phyloP scores from a whole-genome alignment of 2,797 vertebrate genomes.

The Brachyrhaphis roseni region DNA sequence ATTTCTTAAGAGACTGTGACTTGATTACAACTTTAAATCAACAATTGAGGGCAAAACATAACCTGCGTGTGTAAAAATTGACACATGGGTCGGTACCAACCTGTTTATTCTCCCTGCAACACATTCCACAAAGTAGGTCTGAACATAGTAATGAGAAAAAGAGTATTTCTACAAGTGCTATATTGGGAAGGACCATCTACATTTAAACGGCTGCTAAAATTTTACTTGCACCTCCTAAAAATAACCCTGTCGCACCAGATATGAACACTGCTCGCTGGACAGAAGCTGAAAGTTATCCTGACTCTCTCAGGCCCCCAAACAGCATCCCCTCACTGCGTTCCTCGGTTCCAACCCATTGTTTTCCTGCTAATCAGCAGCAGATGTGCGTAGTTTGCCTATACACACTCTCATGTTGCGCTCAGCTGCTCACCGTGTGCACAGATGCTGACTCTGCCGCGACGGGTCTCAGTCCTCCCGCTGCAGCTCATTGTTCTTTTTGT shows the following conservation, averaged over 20 bases:
- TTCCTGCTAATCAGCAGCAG: conserved; percentile 65
- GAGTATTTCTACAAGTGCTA: background rate
- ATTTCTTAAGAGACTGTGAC: background rate
- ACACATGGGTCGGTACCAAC: background rate
- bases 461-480: conserved; percentile 10
- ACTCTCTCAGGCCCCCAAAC: conserved; percentile 29
- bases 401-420: conserved; percentile 25
- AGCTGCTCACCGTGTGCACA: conserved; percentile 32
- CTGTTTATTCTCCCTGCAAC: background rate
- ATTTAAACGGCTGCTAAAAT: conserved; percentile 12
- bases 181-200: background rate
- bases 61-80: background rate
- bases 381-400: conserved; percentile 56
- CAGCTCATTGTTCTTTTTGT: conserved; percentile 44
- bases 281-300: conserved; percentile 38
- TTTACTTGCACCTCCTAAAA: conserved; percentile 20
- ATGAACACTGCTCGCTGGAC: background rate
- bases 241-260: conserved; percentile 19
- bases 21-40: background rate
- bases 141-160: background rate
- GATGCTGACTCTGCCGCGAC: conserved; percentile 7
- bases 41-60: background rate
- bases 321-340: conserved; percentile 33
- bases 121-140: background rate
- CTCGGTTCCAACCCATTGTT: conserved; percentile 50